Base-by-base conservation (phyloP, 2,113 vertebrate genomes). In the Haemorhous mexicanus region DNA sequence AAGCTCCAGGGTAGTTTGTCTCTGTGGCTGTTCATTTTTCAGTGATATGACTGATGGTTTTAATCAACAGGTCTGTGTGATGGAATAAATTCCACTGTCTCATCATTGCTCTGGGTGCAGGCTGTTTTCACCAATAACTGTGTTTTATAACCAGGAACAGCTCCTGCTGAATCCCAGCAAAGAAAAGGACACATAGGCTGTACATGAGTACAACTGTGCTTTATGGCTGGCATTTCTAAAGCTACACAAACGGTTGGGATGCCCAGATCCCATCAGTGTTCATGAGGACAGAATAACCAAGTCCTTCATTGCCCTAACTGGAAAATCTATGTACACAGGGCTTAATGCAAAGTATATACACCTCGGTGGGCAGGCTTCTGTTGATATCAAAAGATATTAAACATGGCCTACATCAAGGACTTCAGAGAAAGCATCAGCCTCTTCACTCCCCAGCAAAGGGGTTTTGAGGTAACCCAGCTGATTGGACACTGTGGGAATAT, bases 11-110 rank as follows among this genome's bases (percentile, higher is more conserved):
- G 84, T 63, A 96, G 84, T 88, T 87, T 70, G 44, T 92, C 88
- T 97, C 86, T 61, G 70, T 86, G 79, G 37, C 79, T 77, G 92
- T 94, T 95, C 70, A 52, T 87, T 97, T 95, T 80, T 92, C 49
- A 69, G 83, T 86, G 30, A 74, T 80, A 83, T 90, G 70, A 97
- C 78, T 61, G 58, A 95, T 92, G 41, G 43, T 53, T 84, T 96
- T 97, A 95, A 96, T 96, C 84, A 96, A 94, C 75, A 96, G 74
- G 90, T 94, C 47, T 63, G 1, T 33, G 37, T 4, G 2, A 63
- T 73, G 43, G 95, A 87, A 94, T 95, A 90, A 96, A 93, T 94
- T 89, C 46, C 68, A 64, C 47, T 62, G 75, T 82, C 73, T 95
- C 68, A 69, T 91, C 47, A 26, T 63, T 76, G 66, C 96, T 93